Conservation (phyloP, 2,888 invertebrate genomes). For the Cantharis nigra region DNA sequence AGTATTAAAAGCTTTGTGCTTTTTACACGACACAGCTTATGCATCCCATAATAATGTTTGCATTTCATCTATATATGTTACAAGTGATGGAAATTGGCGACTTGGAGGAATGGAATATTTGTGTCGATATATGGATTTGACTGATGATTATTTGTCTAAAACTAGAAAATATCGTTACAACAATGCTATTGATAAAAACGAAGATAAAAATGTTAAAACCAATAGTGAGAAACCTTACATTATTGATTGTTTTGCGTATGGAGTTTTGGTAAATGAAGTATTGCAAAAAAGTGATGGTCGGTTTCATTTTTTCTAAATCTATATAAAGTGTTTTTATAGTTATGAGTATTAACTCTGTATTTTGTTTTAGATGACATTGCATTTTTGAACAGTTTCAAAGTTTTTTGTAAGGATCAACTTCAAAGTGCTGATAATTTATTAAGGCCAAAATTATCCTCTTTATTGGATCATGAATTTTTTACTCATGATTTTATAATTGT, state of each 20-base stretch:
- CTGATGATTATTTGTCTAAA: conserved; percentile 67
- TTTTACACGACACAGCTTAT: conserved; percentile 80
- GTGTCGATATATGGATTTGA: conserved; percentile 70
- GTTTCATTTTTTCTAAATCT: not conserved
- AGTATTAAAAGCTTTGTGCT: conserved; percentile 78
- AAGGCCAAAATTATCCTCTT: conserved; percentile 69
- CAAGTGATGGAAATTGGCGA: conserved; percentile 85
- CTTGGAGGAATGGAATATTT: conserved; percentile 84
- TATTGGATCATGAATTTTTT: conserved; percentile 76
- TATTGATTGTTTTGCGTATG: conserved; percentile 80
- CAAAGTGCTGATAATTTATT: conserved; percentile 67
- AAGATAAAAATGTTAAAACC: conserved; percentile 60
- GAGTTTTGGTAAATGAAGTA: conserved; percentile 74
- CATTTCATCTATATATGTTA: conserved; percentile 78
- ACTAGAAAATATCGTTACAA: conserved; percentile 69
- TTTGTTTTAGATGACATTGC: conserved; percentile 67
- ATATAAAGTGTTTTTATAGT: not conserved
- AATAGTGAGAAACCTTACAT: conserved; percentile 57
- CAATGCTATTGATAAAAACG: conserved; percentile 73
- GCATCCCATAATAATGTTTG: conserved; percentile 86
- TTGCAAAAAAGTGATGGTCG: conserved; percentile 63
- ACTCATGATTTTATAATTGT: conserved; percentile 85
- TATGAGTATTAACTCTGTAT: conserved; percentile 8
- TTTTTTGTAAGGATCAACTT: conserved; percentile 70
- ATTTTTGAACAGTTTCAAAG: conserved; percentile 69